A percentile compares a stretch with the other conserved stretches of the same genome.
These are phyloP conservation scores for Cataglyphis livida DNA, from an alignment of 2,888 invertebrate genomes.

Conservation along the genomic window DNA sequence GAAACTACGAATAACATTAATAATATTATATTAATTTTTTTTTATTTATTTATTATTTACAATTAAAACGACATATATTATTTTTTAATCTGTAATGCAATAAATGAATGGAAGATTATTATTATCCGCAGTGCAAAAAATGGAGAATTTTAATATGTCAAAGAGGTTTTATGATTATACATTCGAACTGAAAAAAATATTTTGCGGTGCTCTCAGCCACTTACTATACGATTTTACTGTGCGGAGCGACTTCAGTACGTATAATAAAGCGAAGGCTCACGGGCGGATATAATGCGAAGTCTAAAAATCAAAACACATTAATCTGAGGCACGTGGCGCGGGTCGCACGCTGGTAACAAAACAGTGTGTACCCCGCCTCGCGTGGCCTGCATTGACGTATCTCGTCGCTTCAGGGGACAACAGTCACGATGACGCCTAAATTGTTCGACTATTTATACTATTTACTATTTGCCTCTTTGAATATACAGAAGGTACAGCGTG, in stretches of 20 bases:
- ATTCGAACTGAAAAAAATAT: background rate
- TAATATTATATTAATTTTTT: background rate
- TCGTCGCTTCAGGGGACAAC: conserved; percentile 19
- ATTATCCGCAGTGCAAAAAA: too few relatives aligned
- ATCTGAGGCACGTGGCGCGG: conserved; percentile 84
- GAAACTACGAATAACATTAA: background rate
- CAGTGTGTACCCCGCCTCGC: conserved; percentile 61
- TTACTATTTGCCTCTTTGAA: conserved; percentile 29
- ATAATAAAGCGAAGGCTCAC: conserved; percentile 79
- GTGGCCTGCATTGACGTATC: conserved; percentile 55
- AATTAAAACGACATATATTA: background rate
- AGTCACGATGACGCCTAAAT: conserved; percentile 51
- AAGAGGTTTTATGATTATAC: background rate
- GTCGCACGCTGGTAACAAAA: conserved; percentile 82
- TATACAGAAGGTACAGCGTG: background rate
- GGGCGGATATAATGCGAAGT: conserved; percentile 81
- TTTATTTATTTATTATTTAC: background rate
- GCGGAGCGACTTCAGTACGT: conserved; percentile 65
- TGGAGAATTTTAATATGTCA: background rate
- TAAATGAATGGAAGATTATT: background rate
- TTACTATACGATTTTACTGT: conserved; percentile 54
- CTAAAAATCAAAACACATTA: conserved; percentile 86
- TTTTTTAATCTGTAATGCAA: background rate
- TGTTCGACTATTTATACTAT: conserved; percentile 41
- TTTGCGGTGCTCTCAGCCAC: conserved; percentile 53